A percentile compares a stretch with the other conserved stretches of the same genome.
Evolutionary conservation across 2,888 invertebrate species (phyloP).

Genomic region (Slavum lentiscoides): DNA sequence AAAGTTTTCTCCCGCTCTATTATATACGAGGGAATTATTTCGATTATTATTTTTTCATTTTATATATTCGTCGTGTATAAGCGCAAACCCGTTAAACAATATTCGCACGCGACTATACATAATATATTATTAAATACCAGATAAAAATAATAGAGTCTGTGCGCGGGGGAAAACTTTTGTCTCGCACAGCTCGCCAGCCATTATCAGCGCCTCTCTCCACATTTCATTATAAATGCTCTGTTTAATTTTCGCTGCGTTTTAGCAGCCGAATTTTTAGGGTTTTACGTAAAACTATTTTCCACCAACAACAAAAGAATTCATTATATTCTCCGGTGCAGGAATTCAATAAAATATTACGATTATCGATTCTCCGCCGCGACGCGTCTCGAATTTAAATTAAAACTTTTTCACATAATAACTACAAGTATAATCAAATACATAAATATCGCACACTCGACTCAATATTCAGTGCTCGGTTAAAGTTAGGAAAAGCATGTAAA

Average conservation of each 20-base stretch:
- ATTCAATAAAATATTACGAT: background rate
- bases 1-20: no score
- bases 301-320: conserved; percentile 11
- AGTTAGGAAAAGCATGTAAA: no score
- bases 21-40: no score
- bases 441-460: no score
- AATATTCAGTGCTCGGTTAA: no score
- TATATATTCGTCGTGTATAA: background rate
- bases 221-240: background rate
- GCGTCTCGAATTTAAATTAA: no score
- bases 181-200: background rate
- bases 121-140: background rate
- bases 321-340: background rate
- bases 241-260: conserved; percentile 8
- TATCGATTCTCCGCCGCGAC: no score
- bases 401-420: no score
- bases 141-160: no score
- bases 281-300: background rate
- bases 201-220: background rate
- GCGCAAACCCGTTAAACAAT: background rate
- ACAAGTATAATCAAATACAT: no score
- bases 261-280: background rate
- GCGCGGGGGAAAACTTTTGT: conserved; percentile 13
- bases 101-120: background rate
- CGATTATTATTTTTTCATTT: background rate